These are phyloP conservation scores for Lepilemur ruficaudatus DNA, from an alignment of 2,797 vertebrate species.

Conservation along the genomic window DNA sequence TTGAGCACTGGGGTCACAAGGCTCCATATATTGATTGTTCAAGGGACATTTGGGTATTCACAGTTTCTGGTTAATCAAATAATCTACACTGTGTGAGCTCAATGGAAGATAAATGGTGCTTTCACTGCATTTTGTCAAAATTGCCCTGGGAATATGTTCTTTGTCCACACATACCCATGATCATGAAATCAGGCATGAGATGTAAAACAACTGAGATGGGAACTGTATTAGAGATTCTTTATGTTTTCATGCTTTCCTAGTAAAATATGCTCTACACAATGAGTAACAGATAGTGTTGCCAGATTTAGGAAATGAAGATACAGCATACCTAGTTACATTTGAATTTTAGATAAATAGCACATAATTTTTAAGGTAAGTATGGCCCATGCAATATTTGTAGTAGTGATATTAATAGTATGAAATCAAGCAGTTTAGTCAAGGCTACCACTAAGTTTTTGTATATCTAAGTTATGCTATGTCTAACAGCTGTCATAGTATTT, in stretches of 20 bases:
- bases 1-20: not conserved
- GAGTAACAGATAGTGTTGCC: not conserved
- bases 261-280: not conserved
- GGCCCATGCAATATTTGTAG: not conserved
- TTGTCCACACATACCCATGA: not conserved
- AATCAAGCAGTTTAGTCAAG: not conserved
- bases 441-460: not conserved
- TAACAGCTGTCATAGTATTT: not conserved
- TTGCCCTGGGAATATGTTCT: not conserved
- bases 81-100: not conserved
- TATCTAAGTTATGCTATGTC: not conserved
- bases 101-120: not conserved
- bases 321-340: not conserved
- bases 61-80: not conserved
- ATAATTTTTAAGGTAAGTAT: not conserved
- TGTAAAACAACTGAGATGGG: not conserved
- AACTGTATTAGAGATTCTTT: not conserved
- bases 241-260: not conserved
- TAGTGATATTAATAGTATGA: not conserved
- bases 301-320: not conserved
- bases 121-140: not conserved
- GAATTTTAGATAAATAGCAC: slow-evolving; percentile 1
- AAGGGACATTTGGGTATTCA: not conserved
- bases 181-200: not conserved
- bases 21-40: not conserved